A percentile compares a stretch with the other conserved stretches of the same genome.
Conservation (phyloP, 2,888 invertebrate species). For the Pomacea canaliculata region DNA sequence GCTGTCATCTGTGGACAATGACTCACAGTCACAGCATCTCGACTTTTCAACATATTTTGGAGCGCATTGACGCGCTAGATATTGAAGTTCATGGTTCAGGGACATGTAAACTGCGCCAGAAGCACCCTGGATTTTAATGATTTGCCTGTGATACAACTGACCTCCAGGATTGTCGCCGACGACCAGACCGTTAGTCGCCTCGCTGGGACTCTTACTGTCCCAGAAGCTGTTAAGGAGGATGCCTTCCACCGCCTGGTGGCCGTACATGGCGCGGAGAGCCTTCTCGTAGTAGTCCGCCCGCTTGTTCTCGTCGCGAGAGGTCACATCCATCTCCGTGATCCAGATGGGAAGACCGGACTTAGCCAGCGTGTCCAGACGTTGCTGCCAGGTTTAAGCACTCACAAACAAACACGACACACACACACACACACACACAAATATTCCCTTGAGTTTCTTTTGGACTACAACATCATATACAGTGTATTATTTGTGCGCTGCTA, state of each 20-base stretch:
- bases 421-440: too few relatives aligned
- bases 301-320: constrained; percentile 34
- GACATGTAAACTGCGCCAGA: too few relatives aligned
- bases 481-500: too few relatives aligned
- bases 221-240: constrained; percentile 1
- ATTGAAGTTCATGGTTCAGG: too few relatives aligned
- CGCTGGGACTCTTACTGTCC: constrained; percentile 9
- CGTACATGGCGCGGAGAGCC: neutral
- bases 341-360: constrained; percentile 38
- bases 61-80: too few relatives aligned
- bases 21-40: neutral
- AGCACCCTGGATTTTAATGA: too few relatives aligned
- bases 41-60: too few relatives aligned
- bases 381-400: constrained; percentile 14
- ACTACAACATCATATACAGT: too few relatives aligned
- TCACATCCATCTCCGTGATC: constrained; percentile 40
- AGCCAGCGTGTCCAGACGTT: constrained; percentile 38
- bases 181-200: constrained; percentile 15
- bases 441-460: too few relatives aligned
- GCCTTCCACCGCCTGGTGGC: constrained; percentile 8
- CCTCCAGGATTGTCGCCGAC: constrained; percentile 27
- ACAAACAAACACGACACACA: too few relatives aligned
- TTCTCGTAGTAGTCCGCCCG: constrained; percentile 26
- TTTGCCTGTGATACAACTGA: neutral
- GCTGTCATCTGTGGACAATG: constrained; percentile 29